Evolutionary conservation across 2,888 invertebrate species (phyloP).

Genomic region (Apodemia hepburni): DNA sequence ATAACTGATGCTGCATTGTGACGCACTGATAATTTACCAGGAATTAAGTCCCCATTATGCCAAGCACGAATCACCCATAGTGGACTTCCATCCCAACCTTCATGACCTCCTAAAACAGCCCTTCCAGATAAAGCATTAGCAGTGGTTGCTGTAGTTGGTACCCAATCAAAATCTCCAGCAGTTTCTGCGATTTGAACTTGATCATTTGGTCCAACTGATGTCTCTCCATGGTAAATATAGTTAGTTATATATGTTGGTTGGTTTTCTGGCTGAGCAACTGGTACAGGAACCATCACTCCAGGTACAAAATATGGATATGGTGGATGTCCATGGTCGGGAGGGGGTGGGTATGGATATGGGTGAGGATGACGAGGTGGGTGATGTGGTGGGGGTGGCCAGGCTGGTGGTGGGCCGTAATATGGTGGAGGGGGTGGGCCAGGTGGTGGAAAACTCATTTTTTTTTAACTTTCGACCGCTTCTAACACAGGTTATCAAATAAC

Average conservation of each 20-base stretch:
- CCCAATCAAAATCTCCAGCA: constrained; percentile 66
- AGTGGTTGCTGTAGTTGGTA: constrained; percentile 57
- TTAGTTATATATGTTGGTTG: constrained; percentile 66
- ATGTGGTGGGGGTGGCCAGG: constrained; percentile 38
- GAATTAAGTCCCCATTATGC: constrained; percentile 67
- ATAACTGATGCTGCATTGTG: constrained; percentile 63
- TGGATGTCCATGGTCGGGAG: constrained; percentile 37
- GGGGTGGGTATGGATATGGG: constrained; percentile 34
- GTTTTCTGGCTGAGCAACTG: constrained; percentile 34
- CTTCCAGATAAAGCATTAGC: constrained; percentile 54
- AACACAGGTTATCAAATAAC: constrained; percentile 1
- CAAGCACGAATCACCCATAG: constrained; percentile 70
- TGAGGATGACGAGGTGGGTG: constrained; percentile 44
- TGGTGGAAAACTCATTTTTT: constrained; percentile 53
- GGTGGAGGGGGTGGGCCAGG: constrained; percentile 43
- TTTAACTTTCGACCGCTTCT: not conserved
- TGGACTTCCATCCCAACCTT: constrained; percentile 73
- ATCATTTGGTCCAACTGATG: constrained; percentile 37
- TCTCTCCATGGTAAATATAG: constrained; percentile 65
- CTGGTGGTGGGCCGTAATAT: constrained; percentile 43
- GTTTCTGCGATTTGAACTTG: constrained; percentile 54
- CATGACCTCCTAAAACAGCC: constrained; percentile 68
- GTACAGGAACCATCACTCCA: constrained; percentile 59
- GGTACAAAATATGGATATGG: constrained; percentile 59
- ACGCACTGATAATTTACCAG: constrained; percentile 69